These are phyloP conservation scores for Mylabris sibirica DNA, from an alignment of 2,888 invertebrate genomes.

Conservation along the genomic window DNA sequence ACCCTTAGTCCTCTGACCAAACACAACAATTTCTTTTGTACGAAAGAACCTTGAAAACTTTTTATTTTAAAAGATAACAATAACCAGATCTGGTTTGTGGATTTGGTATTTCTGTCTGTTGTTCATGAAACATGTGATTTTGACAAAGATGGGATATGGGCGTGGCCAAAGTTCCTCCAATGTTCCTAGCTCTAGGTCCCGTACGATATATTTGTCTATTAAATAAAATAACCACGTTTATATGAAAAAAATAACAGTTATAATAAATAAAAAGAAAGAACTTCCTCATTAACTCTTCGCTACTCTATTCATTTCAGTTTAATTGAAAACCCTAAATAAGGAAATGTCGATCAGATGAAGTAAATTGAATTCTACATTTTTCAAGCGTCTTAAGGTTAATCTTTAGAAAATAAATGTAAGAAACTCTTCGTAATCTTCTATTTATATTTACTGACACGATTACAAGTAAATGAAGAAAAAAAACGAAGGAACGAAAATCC, in stretches of 20 bases:
- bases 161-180: no score
- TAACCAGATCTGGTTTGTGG: no score
- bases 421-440: background rate
- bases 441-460: background rate
- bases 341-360: background rate
- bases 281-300: background rate
- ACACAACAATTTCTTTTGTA: no score
- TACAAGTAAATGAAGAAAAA: background rate
- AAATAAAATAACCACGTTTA: no score
- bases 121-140: no score
- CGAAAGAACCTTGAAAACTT: no score
- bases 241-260: background rate
- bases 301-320: background rate
- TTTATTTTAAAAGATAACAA: no score
- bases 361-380: background rate
- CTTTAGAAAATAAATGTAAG: background rate
- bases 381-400: background rate
- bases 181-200: no score
- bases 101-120: no score
- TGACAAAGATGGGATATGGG: no score
- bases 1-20: no score
- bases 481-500: background rate
- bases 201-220: no score
- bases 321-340: constrained; percentile 1
- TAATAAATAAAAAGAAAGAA: background rate